Evolutionary conservation across 2,113 vertebrate genomes (phyloP), one percentile per base, ranked within the genome.

Genomic region (Micronisus gabar): DNA sequence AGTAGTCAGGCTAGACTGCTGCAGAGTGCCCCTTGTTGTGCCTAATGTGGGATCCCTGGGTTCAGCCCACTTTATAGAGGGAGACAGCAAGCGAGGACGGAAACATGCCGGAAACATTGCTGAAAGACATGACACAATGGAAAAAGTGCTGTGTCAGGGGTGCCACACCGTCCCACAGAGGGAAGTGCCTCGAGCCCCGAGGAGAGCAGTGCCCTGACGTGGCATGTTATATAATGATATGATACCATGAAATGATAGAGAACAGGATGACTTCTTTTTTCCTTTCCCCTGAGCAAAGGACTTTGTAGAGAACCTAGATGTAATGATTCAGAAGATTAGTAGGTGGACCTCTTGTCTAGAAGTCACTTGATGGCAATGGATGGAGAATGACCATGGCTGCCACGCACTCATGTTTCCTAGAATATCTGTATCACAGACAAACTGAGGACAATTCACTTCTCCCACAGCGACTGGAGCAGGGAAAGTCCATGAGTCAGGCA

Each of bases 181-280:
- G 76, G 87, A 93, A 91, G 40, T 3, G 1, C 26, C 47, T 12
- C 2, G 52, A 67, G 23, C 26, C 32, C 20, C 0, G 0, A 2
- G 9, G 21, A 62, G 8, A 75, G 34, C 6, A 61, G 36, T 12
- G 14, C 22, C 66, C 65, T 62, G 3, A 55, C 7, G 21, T 30
- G 48, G 18, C 27, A 75, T 15, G 13, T 32, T 29, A 13, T 43
- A 41, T 0, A 38, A 53, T 66, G 41, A 20, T 13, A 53, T 1
- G 10, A 76, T 12, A 79, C 43, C 32, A 30, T 2, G 10, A 68
- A 56, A 75, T 22, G 27, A 32, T 9, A 52, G 66, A 71, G 40
- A 76, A 93, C 43, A 95, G 96, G 92, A 81, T 96, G 92, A 90
- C 45, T 10, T 32, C 32, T 61, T 30, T 50, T 61, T 80, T 91